Conservation (phyloP, 1,140 invertebrate genomes). For the roundworm (Caenorhabditis elegans) region DNA sequence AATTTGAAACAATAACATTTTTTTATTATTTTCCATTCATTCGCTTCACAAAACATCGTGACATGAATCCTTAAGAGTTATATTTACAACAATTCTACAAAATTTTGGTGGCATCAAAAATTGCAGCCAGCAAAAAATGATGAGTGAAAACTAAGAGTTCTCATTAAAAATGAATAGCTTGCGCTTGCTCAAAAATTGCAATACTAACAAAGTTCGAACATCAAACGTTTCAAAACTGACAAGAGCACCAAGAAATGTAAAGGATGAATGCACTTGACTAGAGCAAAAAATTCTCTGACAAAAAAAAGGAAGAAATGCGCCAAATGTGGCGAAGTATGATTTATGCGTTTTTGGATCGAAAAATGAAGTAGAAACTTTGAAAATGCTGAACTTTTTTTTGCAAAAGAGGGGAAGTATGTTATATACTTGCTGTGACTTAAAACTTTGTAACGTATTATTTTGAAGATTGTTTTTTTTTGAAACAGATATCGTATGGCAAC, state of each 20-base stretch:
- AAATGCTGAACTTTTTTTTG: background rate
- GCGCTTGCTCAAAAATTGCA: background rate
- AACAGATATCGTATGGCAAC: too few species aligned
- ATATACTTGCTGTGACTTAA: background rate
- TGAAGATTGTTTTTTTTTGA: too few species aligned
- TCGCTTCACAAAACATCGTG: too few species aligned
- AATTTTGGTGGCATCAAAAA: too few species aligned
- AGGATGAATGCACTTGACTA: background rate
- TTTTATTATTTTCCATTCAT: too few species aligned
- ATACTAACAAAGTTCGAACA: background rate
- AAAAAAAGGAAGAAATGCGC: background rate
- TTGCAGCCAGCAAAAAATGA: background rate
- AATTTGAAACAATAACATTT: too few species aligned
- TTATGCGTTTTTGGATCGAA: background rate
- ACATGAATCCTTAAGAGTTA: too few species aligned
- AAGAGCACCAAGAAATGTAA: background rate
- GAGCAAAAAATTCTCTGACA: background rate
- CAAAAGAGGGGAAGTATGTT: background rate
- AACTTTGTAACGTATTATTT: too few species aligned
- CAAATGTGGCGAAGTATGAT: background rate
- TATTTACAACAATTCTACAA: too few species aligned
- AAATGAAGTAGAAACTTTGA: constrained; percentile 3
- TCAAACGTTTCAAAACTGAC: background rate
- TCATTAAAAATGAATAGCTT: constrained; percentile 2
- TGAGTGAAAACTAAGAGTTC: background rate